Base-by-base conservation (phyloP, 2,888 invertebrate genomes). In the Cryptops parisi region DNA sequence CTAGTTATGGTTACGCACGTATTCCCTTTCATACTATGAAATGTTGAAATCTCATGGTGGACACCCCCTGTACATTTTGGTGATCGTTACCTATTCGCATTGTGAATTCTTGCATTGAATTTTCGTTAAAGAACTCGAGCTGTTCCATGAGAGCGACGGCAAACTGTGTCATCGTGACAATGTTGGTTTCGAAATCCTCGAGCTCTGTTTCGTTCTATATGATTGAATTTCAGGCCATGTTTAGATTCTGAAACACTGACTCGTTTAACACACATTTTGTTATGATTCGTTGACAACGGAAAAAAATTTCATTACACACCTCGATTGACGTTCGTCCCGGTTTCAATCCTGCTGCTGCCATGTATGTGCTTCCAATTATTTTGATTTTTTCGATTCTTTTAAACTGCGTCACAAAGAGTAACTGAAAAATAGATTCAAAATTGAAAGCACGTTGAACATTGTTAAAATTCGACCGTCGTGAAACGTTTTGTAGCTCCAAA, bases 281-380 rank as follows among this genome's bases (percentile, higher is more conserved):
- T n/a, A n/a, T n/a, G n/a, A n/a, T n/a, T n/a, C n/a, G n/a, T n/a
- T n/a, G n/a, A n/a, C n/a, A n/a, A n/a, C n/a, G n/a, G n/a, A n/a
- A n/a, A n/a, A n/a, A n/a, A n/a, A n/a, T n/a, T n/a, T n/a, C n/a
- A n/a, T n/a, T n/a, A 33, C 52, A 41, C 47, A 58, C 58, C 55
- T 60, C n/a, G n/a, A n/a, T n/a, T n/a, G n/a, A n/a, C n/a, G n/a
- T 33, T 33, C 33, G 6, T 26, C 77, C 80, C 0, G 84, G 80
- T 61, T 84, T 83, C 47, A 96, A 73, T 0, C 96, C 96, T 63
- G 89, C 88, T 1, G 93, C 94, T 1, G 93, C 94, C 94, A 96
- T 94, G 64, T 94, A 96, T 0, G 94, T 94, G 77, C 88, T 88
- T 55, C 90, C 91, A 46, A 93, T 90, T 53, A 96, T 84, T 74